Evolutionary conservation across 2,888 invertebrate species (phyloP).

Genomic region (Linnaemya tessellans): DNA sequence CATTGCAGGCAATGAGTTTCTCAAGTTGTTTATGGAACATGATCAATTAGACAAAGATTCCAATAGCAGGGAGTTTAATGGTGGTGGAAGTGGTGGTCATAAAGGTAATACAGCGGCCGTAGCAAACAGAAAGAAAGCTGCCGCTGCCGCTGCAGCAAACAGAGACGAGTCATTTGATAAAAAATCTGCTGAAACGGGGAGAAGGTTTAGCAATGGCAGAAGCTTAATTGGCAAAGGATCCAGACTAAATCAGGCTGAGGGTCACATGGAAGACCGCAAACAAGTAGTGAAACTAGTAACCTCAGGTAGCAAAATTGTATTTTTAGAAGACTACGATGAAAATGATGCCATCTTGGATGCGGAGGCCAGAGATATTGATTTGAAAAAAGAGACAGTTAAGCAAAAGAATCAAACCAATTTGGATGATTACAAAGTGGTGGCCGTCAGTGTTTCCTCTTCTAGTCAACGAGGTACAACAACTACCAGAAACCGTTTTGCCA

Average conservation of each 20-base stretch:
- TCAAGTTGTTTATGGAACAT: slow-evolving; percentile 80
- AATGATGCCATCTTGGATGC: slow-evolving; percentile 74
- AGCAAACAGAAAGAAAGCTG: background rate
- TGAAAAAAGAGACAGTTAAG: slow-evolving; percentile 67
- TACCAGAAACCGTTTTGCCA: slow-evolving; percentile 75
- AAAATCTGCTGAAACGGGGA: slow-evolving; percentile 63
- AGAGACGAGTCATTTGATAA: slow-evolving; percentile 54
- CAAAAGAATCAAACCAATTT: slow-evolving; percentile 45
- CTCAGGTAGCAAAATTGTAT: slow-evolving; percentile 81
- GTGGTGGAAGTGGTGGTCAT: slow-evolving; percentile 38
- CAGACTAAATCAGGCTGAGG: slow-evolving; percentile 61
- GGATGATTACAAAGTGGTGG: slow-evolving; percentile 83
- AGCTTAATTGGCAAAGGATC: slow-evolving; percentile 62
- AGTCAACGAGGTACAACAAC: slow-evolving; percentile 75
- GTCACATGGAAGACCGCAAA: slow-evolving; percentile 73
- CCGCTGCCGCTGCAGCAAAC: background rate
- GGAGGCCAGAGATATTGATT: slow-evolving; percentile 73
- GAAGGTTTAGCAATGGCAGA: slow-evolving; percentile 37
- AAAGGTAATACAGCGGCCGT: background rate
- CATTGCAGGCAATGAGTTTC: slow-evolving; percentile 82
- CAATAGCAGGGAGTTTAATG: slow-evolving; percentile 75
- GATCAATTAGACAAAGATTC: slow-evolving; percentile 77
- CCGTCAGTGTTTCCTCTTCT: slow-evolving; percentile 84
- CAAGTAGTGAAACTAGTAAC: slow-evolving; percentile 80
- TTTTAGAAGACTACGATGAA: slow-evolving; percentile 77